Evolutionary conservation across 1,140 invertebrate species (phyloP).

Genomic region (Brachionus plicatilis): DNA sequence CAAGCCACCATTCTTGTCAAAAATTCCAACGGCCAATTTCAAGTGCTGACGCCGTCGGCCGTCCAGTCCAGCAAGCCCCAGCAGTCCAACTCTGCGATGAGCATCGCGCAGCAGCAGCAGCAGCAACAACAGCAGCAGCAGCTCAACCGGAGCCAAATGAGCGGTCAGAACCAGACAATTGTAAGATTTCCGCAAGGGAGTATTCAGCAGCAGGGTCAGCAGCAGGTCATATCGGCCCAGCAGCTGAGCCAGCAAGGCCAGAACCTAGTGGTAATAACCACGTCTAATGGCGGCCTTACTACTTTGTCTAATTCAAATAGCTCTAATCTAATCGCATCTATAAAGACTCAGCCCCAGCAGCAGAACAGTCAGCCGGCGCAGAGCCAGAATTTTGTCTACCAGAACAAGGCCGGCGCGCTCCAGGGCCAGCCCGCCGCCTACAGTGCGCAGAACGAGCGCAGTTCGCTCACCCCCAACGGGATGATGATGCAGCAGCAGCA

Average conservation of each 20-base stretch:
- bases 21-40: conserved; percentile 24
- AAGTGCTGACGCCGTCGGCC: not conserved
- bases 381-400: not conserved
- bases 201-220: not conserved
- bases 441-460: not conserved
- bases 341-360: conserved; percentile 20
- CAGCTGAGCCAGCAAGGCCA: conserved; percentile 19
- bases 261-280: conserved; percentile 11
- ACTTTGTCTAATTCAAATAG: conserved; percentile 7
- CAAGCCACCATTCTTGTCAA: not conserved
- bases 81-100: not conserved
- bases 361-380: conserved; percentile 5
- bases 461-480: not conserved
- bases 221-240: conserved; percentile 3
- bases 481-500: conserved; percentile 27
- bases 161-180: not conserved
- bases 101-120: not conserved
- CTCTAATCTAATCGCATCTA: conserved; percentile 23
- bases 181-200: not conserved
- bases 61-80: not conserved
- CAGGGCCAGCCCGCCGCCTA: not conserved
- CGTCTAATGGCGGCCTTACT: not conserved
- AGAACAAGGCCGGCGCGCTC: not conserved
- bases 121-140: not conserved
- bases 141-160: not conserved